A percentile compares a stretch with the other conserved stretches of the same genome.
phyloP scores from a whole-genome alignment of 1,140 invertebrate species.

The Hetaerina americana region DNA sequence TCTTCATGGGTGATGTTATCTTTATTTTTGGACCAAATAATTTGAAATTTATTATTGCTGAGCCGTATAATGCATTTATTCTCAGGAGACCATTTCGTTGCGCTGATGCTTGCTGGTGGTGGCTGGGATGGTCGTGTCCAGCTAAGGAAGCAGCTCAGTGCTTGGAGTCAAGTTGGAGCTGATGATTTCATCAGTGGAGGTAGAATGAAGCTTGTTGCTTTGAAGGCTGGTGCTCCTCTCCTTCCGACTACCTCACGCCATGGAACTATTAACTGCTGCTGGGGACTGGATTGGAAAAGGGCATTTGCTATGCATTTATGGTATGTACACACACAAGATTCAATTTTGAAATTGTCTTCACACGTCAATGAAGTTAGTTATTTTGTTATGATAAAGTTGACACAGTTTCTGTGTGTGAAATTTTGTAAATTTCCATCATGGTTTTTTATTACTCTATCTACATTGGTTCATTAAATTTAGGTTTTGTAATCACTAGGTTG shows the following conservation, averaged over 20 bases:
- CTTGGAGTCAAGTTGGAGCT: neutral
- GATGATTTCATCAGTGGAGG: neutral
- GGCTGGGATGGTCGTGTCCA: neutral
- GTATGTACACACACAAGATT: too few relatives aligned
- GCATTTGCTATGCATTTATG: slow-evolving; percentile 65
- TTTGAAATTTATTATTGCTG: neutral
- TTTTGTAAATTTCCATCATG: too few relatives aligned
- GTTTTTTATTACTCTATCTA: too few relatives aligned
- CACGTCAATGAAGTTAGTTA: neutral
- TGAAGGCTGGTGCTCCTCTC: slow-evolving; percentile 44
- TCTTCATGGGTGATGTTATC: neutral
- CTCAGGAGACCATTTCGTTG: neutral
- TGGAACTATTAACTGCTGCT: slow-evolving; percentile 45
- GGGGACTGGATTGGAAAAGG: slow-evolving; percentile 60
- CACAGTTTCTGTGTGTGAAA: neutral
- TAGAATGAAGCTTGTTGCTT: neutral
- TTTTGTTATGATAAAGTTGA: neutral
- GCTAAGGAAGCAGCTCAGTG: neutral
- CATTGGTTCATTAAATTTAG: too few relatives aligned
- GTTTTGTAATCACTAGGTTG: too few relatives aligned
- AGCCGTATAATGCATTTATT: too few relatives aligned
- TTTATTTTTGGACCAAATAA: neutral
- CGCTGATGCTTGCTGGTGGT: neutral
- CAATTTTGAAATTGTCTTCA: too few relatives aligned
- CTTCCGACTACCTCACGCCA: slow-evolving; percentile 27